phyloP scores from a whole-genome alignment of 2,797 vertebrate species.

The Hapalemur alaotrensis region DNA sequence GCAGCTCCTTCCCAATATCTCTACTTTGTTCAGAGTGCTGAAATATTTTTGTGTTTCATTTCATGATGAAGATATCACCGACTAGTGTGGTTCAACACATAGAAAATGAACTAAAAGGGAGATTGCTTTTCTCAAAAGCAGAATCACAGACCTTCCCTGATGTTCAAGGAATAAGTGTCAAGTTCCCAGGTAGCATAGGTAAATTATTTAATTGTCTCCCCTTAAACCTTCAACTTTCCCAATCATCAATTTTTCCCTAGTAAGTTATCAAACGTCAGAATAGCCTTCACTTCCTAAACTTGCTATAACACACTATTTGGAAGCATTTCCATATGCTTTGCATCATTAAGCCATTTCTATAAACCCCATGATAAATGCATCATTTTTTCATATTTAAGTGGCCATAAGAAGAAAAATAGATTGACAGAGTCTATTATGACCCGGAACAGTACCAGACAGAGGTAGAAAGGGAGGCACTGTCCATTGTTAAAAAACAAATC shows the following conservation, averaged over 20 bases:
- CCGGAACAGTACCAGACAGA: constrained; percentile 53
- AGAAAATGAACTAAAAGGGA: background rate
- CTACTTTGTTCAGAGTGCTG: background rate
- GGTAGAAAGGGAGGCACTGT: constrained; percentile 40
- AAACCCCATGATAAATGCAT: constrained; percentile 36
- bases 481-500: constrained; percentile 51
- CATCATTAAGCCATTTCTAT: constrained; percentile 42
- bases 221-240: background rate
- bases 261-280: constrained; percentile 28
- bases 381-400: constrained; percentile 60
- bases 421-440: constrained; percentile 53
- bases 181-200: background rate
- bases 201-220: constrained; percentile 22
- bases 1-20: background rate
- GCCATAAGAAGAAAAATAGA: constrained; percentile 46
- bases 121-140: background rate
- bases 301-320: constrained; percentile 21
- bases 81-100: background rate
- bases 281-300: constrained; percentile 2
- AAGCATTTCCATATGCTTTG: constrained; percentile 62
- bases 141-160: background rate
- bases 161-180: background rate
- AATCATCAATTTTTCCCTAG: background rate
- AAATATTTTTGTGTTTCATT: background rate
- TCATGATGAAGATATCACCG: background rate